Evolutionary conservation across 2,888 invertebrate species (phyloP).

Genomic region (Drosophila recens): DNA sequence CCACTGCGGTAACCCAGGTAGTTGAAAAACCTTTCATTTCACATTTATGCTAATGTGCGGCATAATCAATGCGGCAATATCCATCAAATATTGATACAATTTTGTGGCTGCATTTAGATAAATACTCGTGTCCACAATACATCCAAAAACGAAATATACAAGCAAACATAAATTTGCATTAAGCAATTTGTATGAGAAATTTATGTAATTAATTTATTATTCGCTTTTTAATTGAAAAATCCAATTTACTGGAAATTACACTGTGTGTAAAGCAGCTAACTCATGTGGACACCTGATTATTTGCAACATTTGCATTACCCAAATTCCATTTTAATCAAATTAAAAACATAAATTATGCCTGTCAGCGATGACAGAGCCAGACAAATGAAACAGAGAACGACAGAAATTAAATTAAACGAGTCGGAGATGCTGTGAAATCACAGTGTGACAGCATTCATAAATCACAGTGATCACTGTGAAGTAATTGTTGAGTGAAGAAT

Average conservation of each 20-base stretch:
- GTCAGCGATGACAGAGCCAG: conserved; percentile 10
- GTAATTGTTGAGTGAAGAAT: background rate
- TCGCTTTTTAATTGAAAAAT: conserved; percentile 30
- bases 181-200: background rate
- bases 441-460: background rate
- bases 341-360: conserved; percentile 42
- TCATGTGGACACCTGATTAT: conserved; percentile 29
- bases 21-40: conserved; percentile 29
- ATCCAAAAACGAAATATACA: background rate
- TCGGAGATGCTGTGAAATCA: background rate
- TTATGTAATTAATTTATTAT: conserved; percentile 24
- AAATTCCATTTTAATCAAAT: conserved; percentile 50
- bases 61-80: conserved; percentile 51
- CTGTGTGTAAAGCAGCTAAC: conserved; percentile 7
- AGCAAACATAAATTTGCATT: background rate
- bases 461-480: background rate
- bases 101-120: conserved; percentile 10
- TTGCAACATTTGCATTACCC: conserved; percentile 21
- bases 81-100: conserved; percentile 27
- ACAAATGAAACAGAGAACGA: conserved; percentile 10
- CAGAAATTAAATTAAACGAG: conserved; percentile 1
- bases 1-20: conserved; percentile 14
- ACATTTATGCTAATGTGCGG: conserved; percentile 52
- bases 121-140: background rate
- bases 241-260: conserved; percentile 17